phyloP scores from a whole-genome alignment of 2,797 vertebrate species.

The Scolopax rusticola region DNA sequence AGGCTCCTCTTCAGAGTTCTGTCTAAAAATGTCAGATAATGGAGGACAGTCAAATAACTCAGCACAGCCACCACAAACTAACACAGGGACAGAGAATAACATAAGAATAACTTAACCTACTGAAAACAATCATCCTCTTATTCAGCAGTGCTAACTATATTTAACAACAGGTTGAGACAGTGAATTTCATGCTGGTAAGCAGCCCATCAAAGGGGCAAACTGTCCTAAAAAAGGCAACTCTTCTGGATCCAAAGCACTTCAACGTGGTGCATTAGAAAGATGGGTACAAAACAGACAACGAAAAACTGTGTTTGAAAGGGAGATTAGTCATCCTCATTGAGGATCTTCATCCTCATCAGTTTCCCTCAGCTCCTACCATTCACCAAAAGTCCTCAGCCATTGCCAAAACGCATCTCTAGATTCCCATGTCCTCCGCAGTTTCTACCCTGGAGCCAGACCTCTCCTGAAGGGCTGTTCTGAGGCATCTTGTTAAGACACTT shows the following conservation, averaged over 20 bases:
- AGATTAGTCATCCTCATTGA: background rate
- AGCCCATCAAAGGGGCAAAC: background rate
- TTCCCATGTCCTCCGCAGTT: background rate
- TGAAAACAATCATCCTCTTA: background rate
- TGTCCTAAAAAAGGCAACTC: background rate
- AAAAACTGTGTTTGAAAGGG: background rate
- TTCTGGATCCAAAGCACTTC: background rate
- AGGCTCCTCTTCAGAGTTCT: constrained; percentile 76
- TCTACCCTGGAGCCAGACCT: background rate
- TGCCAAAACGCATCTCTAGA: background rate
- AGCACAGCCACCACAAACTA: background rate
- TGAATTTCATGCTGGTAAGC: background rate
- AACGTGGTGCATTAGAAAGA: background rate
- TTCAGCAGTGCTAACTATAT: background rate
- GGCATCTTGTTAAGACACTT: background rate
- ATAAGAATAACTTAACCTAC: background rate
- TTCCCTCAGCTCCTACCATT: background rate
- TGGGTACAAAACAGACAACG: background rate
- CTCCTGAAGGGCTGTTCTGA: background rate
- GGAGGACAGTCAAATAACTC: background rate
- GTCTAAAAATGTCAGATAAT: constrained; percentile 71
- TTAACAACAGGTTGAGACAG: background rate
- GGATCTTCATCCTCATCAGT: background rate
- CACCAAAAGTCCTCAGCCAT: background rate
- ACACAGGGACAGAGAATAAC: background rate